These are phyloP conservation scores for Nineta flava DNA, from an alignment of 2,888 invertebrate genomes.

Conservation along the genomic window DNA sequence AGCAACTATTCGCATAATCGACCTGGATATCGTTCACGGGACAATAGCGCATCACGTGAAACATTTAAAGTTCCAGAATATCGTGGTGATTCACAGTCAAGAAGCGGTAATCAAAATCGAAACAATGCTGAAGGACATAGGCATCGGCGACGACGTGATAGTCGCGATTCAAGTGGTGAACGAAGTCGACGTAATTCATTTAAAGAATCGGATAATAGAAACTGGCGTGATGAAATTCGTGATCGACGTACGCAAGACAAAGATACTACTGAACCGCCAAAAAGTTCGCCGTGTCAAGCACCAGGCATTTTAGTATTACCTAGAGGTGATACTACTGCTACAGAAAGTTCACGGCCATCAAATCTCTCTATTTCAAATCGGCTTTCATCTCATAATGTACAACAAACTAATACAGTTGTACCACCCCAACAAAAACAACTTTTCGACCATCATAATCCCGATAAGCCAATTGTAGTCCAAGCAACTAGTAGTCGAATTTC, in stretches of 20 bases:
- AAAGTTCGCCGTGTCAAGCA: conserved; percentile 2
- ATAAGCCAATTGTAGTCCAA: conserved; percentile 56
- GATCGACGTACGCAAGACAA: conserved; percentile 15
- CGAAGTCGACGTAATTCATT: conserved; percentile 21
- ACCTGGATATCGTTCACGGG: background rate
- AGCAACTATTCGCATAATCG: background rate
- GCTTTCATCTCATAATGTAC: conserved; percentile 2
- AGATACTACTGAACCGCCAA: background rate
- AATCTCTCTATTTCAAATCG: conserved; percentile 3
- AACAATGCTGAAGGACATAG: background rate
- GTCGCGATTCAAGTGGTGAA: conserved; percentile 31
- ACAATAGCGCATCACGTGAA: conserved; percentile 8
- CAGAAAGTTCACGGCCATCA: background rate
- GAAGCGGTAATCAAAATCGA: conserved; percentile 16
- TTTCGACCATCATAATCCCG: conserved; percentile 47
- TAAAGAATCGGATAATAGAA: conserved; percentile 20
- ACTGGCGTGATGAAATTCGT: conserved; percentile 26
- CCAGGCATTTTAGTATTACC: conserved; percentile 24
- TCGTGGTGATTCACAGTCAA: conserved; percentile 9
- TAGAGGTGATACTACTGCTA: conserved; percentile 11
- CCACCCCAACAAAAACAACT: conserved; percentile 30
- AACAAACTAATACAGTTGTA: conserved; percentile 5
- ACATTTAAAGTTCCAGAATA: conserved; percentile 9
- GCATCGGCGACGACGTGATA: conserved; percentile 12
- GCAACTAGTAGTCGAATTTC: conserved; percentile 28